Conservation (phyloP, 2,888 invertebrate genomes). For the Epicampocera succincta region DNA sequence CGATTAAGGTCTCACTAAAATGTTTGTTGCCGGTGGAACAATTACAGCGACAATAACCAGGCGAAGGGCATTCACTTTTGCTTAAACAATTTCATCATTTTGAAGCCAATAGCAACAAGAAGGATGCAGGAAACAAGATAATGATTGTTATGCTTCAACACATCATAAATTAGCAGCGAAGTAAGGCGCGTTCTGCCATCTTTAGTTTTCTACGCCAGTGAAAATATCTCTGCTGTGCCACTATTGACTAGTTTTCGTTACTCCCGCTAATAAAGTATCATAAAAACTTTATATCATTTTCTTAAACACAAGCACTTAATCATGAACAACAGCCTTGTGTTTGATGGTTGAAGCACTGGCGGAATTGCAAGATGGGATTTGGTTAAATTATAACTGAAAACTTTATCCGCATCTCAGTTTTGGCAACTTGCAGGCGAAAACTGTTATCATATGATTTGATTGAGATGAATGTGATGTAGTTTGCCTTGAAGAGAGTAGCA, state of each 20-base stretch:
- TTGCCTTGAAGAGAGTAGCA: background rate
- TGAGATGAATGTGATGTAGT: slow-evolving; percentile 60
- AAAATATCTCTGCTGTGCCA: slow-evolving; percentile 22
- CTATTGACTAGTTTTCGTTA: slow-evolving; percentile 34
- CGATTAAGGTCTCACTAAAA: no score
- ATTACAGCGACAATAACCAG: no score
- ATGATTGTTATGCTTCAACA: slow-evolving; percentile 47
- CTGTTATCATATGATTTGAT: slow-evolving; percentile 60
- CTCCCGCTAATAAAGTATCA: slow-evolving; percentile 64
- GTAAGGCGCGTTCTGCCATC: background rate
- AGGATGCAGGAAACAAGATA: no score
- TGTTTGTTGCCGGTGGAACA: no score
- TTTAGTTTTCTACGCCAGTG: background rate
- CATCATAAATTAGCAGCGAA: slow-evolving; percentile 40
- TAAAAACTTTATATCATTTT: slow-evolving; percentile 65
- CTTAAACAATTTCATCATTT: no score
- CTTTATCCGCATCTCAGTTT: slow-evolving; percentile 57
- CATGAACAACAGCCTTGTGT: slow-evolving; percentile 40
- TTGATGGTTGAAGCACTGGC: background rate
- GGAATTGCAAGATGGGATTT: slow-evolving; percentile 35
- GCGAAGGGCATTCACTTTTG: no score
- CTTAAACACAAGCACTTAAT: slow-evolving; percentile 57
- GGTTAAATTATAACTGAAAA: slow-evolving; percentile 58
- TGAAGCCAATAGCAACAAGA: no score
- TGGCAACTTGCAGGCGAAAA: slow-evolving; percentile 39